Evolutionary conservation across 2,888 invertebrate genomes (phyloP), one percentile per base, ranked within the genome.

Genomic region (Biston stratarius): DNA sequence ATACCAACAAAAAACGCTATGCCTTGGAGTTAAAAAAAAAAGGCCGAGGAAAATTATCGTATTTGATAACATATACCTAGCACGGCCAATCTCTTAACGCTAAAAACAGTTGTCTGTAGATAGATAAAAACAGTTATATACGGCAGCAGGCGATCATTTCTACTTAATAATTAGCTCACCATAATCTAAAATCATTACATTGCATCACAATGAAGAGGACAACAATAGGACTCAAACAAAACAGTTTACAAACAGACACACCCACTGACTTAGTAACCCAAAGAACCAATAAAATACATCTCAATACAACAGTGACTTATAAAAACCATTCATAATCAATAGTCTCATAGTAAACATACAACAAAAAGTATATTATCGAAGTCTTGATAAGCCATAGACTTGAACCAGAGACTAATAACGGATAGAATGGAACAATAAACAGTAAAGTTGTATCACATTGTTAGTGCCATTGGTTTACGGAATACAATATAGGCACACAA

Each of bases 271-370:
- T 77, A 78, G 78, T 90, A 84, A 87, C 89, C 86, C 80, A 87
- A 60, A 85, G 84, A 83, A 83, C 82, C 77, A 86, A 87, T 88
- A 84, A 81, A 86, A 85, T 24, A 53, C 78, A 74, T 81, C 85
- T 88, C 88, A 89, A 91, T 92, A 92, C 76, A 84, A 88, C 87
- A 88, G 88, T 85, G 82, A 84, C 80, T 81, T 77, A 78, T 87
- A 87, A 86, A 86, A 87, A 82, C 80, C 81, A 83, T 87, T 87
- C 67, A 67, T 60, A 62, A 47, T 67, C 58, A 63, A 55, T 49
- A 56, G 56, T 45, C 38, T 62, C 59, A 56, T 57, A 62, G 59
- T 59, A 49, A 49, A 59, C 55, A 55, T 24, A 24, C 49, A 59
- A 67, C 58, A 67, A 67, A 62, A 63, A 63, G 45, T 47, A 38